These are phyloP conservation scores for Diplazon laetatorius DNA, from an alignment of 2,888 invertebrate species.

Conservation along the genomic window DNA sequence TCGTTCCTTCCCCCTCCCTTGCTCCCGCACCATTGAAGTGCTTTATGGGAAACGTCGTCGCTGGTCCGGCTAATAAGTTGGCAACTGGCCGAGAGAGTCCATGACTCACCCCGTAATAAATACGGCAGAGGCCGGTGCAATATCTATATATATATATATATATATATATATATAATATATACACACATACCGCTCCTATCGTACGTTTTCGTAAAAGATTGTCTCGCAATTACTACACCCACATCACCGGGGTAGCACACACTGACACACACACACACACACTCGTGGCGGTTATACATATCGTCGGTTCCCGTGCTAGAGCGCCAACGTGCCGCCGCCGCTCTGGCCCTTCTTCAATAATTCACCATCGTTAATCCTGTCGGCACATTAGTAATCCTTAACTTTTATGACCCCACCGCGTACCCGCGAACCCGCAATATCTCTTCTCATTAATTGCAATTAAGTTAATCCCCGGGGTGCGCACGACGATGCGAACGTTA, in stretches of 20 bases:
- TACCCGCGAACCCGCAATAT: slow-evolving; percentile 74
- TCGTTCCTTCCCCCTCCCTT: no score
- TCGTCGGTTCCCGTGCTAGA: no score
- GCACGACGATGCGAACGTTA: no score
- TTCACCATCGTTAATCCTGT: slow-evolving; percentile 81
- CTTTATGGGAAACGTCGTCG: slow-evolving; percentile 43
- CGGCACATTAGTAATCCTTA: slow-evolving; percentile 80
- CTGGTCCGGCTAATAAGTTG: slow-evolving; percentile 14
- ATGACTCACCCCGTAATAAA: slow-evolving; percentile 60
- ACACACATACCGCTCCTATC: no score
- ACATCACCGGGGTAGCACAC: slow-evolving; percentile 54
- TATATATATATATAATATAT: no score
- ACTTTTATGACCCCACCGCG: slow-evolving; percentile 75
- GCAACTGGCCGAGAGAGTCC: slow-evolving; percentile 27
- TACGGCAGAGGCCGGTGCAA: slow-evolving; percentile 20
- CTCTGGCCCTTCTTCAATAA: slow-evolving; percentile 76
- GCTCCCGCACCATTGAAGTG: neutral
- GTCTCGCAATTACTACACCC: slow-evolving; percentile 61
- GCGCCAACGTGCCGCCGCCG: no score
- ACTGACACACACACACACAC: no score
- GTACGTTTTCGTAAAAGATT: no score
- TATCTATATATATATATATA: no score
- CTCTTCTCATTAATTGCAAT: slow-evolving; percentile 82
- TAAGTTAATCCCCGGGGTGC: slow-evolving; percentile 78
- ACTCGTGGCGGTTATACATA: no score